Percentiles rank a stretch among this genome's conserved stretches.
These are phyloP conservation scores for Calephelis perditalis DNA, from an alignment of 2,888 invertebrate genomes.

Conservation along the genomic window DNA sequence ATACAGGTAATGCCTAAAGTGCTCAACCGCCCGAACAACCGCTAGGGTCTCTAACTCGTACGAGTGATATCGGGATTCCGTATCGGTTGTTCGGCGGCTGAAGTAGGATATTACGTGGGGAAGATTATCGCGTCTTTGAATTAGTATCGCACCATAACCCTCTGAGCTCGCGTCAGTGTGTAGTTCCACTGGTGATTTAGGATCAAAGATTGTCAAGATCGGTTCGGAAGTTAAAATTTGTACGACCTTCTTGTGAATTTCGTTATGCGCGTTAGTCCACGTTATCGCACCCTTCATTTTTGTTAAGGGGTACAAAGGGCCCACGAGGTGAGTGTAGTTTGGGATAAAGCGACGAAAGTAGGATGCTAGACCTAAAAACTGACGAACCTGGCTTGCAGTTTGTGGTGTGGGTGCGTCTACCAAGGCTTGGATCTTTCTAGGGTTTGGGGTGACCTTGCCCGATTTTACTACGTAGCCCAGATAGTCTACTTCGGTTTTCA, in stretches of 20 bases:
- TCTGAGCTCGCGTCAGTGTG: constrained; percentile 29
- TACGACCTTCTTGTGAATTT: constrained; percentile 24
- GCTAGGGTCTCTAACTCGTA: constrained; percentile 34
- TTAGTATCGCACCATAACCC: constrained; percentile 28
- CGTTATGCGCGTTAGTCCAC: constrained; percentile 27
- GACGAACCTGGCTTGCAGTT: constrained; percentile 27
- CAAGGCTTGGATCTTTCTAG: constrained; percentile 26
- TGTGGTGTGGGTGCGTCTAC: constrained; percentile 23
- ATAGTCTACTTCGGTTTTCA: constrained; percentile 24
- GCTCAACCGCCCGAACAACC: constrained; percentile 28
- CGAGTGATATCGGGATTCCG: constrained; percentile 30
- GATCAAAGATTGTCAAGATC: constrained; percentile 28
- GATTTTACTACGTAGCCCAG: constrained; percentile 23
- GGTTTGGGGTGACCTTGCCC: constrained; percentile 25
- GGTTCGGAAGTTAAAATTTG: constrained; percentile 22
- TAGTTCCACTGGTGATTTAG: constrained; percentile 24
- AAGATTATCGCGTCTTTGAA: constrained; percentile 26
- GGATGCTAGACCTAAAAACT: constrained; percentile 29
- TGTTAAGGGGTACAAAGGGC: constrained; percentile 33
- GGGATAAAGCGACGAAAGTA: constrained; percentile 29
- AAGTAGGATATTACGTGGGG: constrained; percentile 32
- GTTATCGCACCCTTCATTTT: constrained; percentile 28
- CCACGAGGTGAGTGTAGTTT: constrained; percentile 25
- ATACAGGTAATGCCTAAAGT: constrained; percentile 19
- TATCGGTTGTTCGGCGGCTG: constrained; percentile 30